Evolutionary conservation across 2,113 vertebrate species (phyloP), one percentile per base, ranked within the genome.

Genomic region (Hyla sarda): DNA sequence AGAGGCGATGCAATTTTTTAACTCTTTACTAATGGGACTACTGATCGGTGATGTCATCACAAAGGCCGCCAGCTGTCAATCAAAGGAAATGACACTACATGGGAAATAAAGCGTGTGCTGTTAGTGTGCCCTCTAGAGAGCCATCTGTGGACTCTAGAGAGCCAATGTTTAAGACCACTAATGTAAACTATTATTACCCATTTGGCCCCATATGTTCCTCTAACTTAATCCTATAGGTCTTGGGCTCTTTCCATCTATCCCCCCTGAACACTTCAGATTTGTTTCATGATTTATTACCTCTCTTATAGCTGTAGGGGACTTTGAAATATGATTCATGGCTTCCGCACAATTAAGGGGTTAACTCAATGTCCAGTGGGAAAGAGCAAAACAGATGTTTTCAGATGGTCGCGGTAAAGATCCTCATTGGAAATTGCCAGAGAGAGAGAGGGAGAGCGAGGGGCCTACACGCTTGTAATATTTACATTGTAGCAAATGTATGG

Each of bases 341-440:
- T 67, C 56, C 41, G 25, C 41, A 45, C 12, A 41, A n/a, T 71
- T 34, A 77, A 85, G 83, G 47, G 83, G 83, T 85, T 72, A 80
- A 86, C 60, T 79, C 34, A 10, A 30, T 47, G 23, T 75, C 84
- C 84, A 72, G 84, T 80, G 84, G 75, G 76, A 86, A 84, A 86
- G 32, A 52, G 58, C n/a, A 77, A 84, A 78, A 85, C 75, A 86
- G 84, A 86, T 86, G 84, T 80, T 30, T 67, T 86, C 50, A 79
- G 62, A 50, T 30, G 78, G 76, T 85, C 74, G 21, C 60, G 41
- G 83, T 34, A 50, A 58, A 62, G 72, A 56, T 30, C 21, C 60
- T 71, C 16, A 48, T 28, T 86, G 67, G 67, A 62, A 41, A 41
- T 30, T 65, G 17, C 54, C 65, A 11, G 75, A 76, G 75, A 65